These are phyloP conservation scores for Sorex araneus DNA, from an alignment of 2,113 vertebrate species.

Conservation along the genomic window DNA sequence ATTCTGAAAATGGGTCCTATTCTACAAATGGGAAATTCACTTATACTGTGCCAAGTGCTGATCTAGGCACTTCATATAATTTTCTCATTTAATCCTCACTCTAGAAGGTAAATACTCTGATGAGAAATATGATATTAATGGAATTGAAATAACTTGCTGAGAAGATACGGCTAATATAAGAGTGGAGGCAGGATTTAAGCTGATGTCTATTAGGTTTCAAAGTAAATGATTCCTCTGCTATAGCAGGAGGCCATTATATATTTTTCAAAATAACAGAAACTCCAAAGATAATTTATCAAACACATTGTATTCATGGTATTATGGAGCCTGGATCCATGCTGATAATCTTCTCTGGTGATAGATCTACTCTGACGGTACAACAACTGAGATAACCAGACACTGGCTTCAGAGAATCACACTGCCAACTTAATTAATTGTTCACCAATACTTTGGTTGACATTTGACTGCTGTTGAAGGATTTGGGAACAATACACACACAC, in stretches of 20 bases:
- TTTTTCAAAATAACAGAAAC: constrained; percentile 33
- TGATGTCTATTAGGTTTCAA: background rate
- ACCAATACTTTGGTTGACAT: background rate
- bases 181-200: background rate
- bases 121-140: constrained; percentile 27
- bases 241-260: background rate
- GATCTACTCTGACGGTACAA: background rate
- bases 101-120: background rate
- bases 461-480: background rate
- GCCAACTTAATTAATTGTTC: background rate
- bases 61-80: background rate
- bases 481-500: background rate
- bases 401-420: background rate
- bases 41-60: background rate
- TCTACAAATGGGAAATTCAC: background rate
- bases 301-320: background rate
- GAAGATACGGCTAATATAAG: background rate
- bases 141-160: background rate
- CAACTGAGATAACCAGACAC: constrained; percentile 14
- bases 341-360: background rate
- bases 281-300: background rate
- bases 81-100: constrained; percentile 29
- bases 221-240: background rate
- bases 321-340: background rate
- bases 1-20: constrained; percentile 1